Evolutionary conservation across 2,888 invertebrate genomes (phyloP).

Genomic region (Acrobasis suavella): DNA sequence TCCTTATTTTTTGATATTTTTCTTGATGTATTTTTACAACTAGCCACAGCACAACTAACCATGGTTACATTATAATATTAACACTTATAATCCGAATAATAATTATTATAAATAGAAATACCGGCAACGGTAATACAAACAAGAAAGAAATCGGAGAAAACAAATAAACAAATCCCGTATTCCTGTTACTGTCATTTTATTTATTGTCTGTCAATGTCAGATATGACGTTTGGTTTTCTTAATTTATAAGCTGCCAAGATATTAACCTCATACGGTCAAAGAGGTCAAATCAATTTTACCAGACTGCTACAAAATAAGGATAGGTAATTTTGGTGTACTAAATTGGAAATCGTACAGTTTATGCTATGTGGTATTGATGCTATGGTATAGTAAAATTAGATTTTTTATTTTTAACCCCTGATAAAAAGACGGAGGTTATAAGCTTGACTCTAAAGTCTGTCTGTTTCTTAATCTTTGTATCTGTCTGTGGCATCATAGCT

Average conservation of each 20-base stretch:
- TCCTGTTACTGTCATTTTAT: not conserved
- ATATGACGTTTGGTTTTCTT: not conserved
- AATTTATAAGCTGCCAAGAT: not conserved
- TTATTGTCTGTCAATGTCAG: not conserved
- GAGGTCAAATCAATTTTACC: not conserved
- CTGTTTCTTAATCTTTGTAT: too few relatives aligned
- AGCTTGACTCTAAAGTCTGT: too few relatives aligned
- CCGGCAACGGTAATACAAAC: not conserved
- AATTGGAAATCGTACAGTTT: too few relatives aligned
- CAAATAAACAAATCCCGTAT: too few relatives aligned
- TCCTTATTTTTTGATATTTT: slow-evolving; percentile 66
- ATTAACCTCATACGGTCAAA: not conserved
- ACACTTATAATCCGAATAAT: not conserved
- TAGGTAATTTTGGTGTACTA: not conserved
- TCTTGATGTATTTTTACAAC: slow-evolving; percentile 63
- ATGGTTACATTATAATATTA: slow-evolving; percentile 37
- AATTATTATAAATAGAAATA: not conserved
- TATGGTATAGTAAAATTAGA: too few relatives aligned
- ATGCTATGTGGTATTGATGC: too few relatives aligned
- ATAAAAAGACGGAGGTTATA: too few relatives aligned
- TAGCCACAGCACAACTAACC: slow-evolving; percentile 65
- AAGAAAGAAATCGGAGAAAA: too few relatives aligned
- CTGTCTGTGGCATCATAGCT: too few relatives aligned
- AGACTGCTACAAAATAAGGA: not conserved
- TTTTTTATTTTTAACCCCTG: too few relatives aligned